Percentiles rank a stretch among this genome's conserved stretches.
Conservation (phyloP, 2,113 vertebrate genomes). For the Pithys albifrons region DNA sequence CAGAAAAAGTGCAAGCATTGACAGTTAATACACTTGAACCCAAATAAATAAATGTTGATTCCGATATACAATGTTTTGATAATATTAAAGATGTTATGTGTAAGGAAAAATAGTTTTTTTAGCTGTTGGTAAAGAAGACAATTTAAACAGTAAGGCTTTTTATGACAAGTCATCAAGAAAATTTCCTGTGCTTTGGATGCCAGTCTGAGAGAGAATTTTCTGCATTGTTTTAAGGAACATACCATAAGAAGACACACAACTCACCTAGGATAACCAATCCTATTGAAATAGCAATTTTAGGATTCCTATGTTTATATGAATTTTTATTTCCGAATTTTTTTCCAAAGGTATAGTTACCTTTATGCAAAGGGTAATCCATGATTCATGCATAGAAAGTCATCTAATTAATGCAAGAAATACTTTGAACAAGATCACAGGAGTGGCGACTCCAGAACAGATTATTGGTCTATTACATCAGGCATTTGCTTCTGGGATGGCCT, state of each 20-base stretch:
- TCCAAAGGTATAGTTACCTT: background rate
- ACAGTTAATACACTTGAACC: background rate
- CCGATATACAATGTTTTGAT: background rate
- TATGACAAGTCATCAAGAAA: background rate
- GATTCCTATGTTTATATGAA: conserved; percentile 23
- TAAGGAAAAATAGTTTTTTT: background rate
- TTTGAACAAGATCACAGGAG: conserved; percentile 46
- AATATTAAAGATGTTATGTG: background rate
- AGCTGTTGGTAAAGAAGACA: background rate
- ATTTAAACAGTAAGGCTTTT: background rate
- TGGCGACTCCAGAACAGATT: background rate
- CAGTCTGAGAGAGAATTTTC: background rate
- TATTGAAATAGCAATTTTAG: conserved; percentile 40
- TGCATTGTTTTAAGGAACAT: background rate
- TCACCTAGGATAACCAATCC: background rate
- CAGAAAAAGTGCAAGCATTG: background rate
- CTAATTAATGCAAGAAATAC: conserved; percentile 46
- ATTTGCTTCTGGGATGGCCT: conserved; percentile 24
- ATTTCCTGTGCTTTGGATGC: background rate
- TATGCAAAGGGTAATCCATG: conserved; percentile 17
- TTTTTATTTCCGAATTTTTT: conserved; percentile 21
- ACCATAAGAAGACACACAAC: background rate
- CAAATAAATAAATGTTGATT: background rate
- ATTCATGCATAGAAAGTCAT: conserved; percentile 35
- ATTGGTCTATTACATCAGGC: background rate